Evolutionary conservation across 2,888 invertebrate species (phyloP), one percentile per base, ranked within the genome.

Genomic region (Scaptomyza reducta): DNA sequence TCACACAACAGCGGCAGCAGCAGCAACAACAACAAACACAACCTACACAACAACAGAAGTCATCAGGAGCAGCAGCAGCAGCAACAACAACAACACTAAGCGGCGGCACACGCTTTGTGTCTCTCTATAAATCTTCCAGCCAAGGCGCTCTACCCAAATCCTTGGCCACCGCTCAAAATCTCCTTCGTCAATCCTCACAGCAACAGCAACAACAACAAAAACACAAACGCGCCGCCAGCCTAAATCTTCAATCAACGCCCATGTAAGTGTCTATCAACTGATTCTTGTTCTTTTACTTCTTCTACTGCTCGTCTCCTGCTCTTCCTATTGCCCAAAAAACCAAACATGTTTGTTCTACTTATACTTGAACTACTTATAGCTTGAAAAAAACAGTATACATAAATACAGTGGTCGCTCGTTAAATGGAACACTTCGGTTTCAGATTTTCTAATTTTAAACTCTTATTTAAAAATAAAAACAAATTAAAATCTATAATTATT

Each of bases 111-210:
- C 82, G 82, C 13, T 75, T 87, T 47, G 87, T 70, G 33, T 59
- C 73, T 6, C 73, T 83, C 18, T 71, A 79, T 49, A 83, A 83
- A 75, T 83, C 82, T 65, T 75, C 82, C 78, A 83, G 82, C 47
- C 82, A 83, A 65, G 87, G 82, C 22, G 87, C 82, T 31, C 38
- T 84, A 42, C 88, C 87, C 57, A 82, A 75, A 69, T 66, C 76
- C 51, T 68, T 85, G 71, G 75, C 74, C 74, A 84, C 87, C 11
- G 86, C 87, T 49, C 87, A 88, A 46, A 85, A 62, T 67, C 63
- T 77, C 25, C 64, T 46, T 45, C 69, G 71, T 33, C 85, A 76
- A 58, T 54, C 69, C 35, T 56, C 85, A 13, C 53, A 70, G 16
- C 66, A 68, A 22, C 65, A 75, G 14, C 63, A 77, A 29, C 65